These are phyloP conservation scores for Theonella swinhoei DNA, from an alignment of 37 sponge, comb jelly and placozoan species.

Conservation along the genomic window DNA sequence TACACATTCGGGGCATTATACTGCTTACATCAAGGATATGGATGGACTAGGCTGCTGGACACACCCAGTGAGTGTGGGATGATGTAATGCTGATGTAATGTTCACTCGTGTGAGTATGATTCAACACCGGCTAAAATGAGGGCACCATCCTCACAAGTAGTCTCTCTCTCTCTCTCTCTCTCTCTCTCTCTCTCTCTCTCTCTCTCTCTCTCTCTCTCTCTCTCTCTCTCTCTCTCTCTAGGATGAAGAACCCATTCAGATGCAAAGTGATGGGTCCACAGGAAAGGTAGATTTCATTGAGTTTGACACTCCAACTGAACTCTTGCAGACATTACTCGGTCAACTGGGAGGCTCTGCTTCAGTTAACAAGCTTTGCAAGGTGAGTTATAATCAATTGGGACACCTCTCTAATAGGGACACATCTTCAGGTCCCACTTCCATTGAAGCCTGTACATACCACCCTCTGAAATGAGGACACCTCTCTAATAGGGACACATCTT, in stretches of 20 bases:
- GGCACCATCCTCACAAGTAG: no score
- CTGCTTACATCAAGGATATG: slow-evolving; percentile 81
- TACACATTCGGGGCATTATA: slow-evolving; percentile 91
- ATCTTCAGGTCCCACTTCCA: no score
- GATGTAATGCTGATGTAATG: neutral
- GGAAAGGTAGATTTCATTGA: slow-evolving; percentile 65
- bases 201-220: neutral
- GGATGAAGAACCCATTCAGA: slow-evolving; percentile 65
- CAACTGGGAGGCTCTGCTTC: slow-evolving; percentile 62
- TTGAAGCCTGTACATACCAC: no score
- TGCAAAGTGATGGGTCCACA: slow-evolving; percentile 26
- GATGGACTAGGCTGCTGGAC: slow-evolving; percentile 83
- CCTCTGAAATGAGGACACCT: no score
- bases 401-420: no score
- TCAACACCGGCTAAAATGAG: no score
- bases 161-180: no score
- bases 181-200: no score
- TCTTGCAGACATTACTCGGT: slow-evolving; percentile 51
- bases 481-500: no score
- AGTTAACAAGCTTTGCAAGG: slow-evolving; percentile 67
- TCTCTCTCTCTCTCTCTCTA: no score
- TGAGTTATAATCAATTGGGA: no score
- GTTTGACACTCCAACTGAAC: slow-evolving; percentile 70
- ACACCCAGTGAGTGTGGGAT: slow-evolving; percentile 56
- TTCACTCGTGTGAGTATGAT: no score